Evolutionary conservation across 2,797 vertebrate species (phyloP).

Genomic region (Gymnoscopelus microlampas): DNA sequence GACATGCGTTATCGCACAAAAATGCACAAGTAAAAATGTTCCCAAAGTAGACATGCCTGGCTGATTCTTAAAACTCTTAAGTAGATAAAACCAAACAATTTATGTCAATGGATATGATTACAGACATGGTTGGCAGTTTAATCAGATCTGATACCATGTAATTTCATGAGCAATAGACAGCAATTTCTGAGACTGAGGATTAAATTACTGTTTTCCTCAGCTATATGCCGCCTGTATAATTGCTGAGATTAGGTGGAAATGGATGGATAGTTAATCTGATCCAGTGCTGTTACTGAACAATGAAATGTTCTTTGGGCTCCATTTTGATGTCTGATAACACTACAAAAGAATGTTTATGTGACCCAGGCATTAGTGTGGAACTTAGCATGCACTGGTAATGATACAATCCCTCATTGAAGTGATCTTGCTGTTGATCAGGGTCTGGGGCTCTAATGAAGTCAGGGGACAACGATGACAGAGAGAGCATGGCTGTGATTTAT

Average conservation of each 20-base stretch:
- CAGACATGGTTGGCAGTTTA: conserved; percentile 24
- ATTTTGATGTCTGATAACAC: conserved; percentile 76
- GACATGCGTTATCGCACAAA: conserved; percentile 14
- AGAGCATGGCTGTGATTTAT: conserved; percentile 63
- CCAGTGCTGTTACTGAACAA: conserved; percentile 27
- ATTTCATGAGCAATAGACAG: conserved; percentile 30
- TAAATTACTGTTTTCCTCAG: conserved; percentile 10
- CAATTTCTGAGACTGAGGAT: conserved; percentile 18
- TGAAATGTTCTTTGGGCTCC: conserved; percentile 32
- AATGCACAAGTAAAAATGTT: conserved; percentile 12
- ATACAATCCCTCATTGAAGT: conserved; percentile 17
- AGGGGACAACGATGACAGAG: conserved; percentile 35
- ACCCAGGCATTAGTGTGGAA: conserved; percentile 25
- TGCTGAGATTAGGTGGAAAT: conserved; percentile 42
- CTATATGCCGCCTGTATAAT: conserved; percentile 37
- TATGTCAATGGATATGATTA: conserved; percentile 6
- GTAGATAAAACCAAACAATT: conserved; percentile 36
- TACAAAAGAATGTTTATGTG: conserved; percentile 33
- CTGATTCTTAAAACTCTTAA: conserved; percentile 35
- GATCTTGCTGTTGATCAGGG: conserved; percentile 28
- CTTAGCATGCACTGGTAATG: conserved; percentile 27
- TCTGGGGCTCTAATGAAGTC: conserved; percentile 39
- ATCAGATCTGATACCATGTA: conserved; percentile 23
- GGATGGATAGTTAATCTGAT: conserved; percentile 26
- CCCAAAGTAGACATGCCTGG: conserved; percentile 21